Percentiles rank a stretch among this genome's conserved stretches.
Conservation (phyloP, 2,888 invertebrate genomes). For the Cryptus viduatorius region DNA sequence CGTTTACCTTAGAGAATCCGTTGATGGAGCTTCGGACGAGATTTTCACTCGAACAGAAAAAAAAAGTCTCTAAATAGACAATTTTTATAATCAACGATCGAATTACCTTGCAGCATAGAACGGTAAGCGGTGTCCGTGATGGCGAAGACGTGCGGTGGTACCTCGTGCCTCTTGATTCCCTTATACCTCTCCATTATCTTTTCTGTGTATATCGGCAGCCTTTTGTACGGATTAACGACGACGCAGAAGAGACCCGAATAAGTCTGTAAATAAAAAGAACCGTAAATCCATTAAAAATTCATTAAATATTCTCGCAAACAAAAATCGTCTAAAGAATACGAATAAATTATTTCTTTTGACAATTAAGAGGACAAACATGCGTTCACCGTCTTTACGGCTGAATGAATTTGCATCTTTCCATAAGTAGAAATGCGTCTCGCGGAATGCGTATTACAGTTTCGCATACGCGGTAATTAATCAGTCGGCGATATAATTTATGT, state of each 20-base stretch:
- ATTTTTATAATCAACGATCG: constrained; percentile 34
- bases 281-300: constrained; percentile 4
- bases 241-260: constrained; percentile 99
- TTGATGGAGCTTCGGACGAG: background rate
- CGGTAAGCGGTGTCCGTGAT: constrained; percentile 99
- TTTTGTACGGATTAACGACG: constrained; percentile 99
- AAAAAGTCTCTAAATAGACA: background rate
- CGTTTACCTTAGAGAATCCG: background rate
- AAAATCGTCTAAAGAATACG: background rate
- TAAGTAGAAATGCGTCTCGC: constrained; percentile 49
- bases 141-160: constrained; percentile 99
- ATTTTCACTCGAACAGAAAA: background rate
- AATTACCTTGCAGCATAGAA: constrained; percentile 98
- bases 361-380: background rate
- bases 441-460: constrained; percentile 25
- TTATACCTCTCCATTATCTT: constrained; percentile 99
- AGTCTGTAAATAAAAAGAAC: constrained; percentile 89
- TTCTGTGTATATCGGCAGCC: constrained; percentile 99
- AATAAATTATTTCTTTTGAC: constrained; percentile 7
- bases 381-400: constrained; percentile 10
- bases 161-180: constrained; percentile 99
- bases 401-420: constrained; percentile 64
- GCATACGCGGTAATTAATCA: constrained; percentile 44
- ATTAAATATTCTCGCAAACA: background rate
- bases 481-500: constrained; percentile 61